Evolutionary conservation across 2,113 vertebrate species (phyloP), one percentile per base, ranked within the genome.

Genomic region (Marmota monax): DNA sequence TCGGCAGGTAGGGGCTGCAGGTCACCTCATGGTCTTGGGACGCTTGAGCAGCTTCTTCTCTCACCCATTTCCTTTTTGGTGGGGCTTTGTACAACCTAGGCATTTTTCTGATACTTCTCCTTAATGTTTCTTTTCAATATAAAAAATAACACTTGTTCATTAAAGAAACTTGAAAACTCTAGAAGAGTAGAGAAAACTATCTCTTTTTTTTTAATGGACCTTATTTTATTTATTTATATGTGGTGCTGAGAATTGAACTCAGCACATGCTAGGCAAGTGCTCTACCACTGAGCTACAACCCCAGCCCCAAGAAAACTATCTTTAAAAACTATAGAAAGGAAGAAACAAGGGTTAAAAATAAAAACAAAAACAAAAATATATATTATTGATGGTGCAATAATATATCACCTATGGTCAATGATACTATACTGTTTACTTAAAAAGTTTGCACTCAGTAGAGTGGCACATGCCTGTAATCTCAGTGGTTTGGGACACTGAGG

Each of bases 1-100:
- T 99, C 99, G 69, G 99, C 99, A 99, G 99, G 99, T 99, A 98
- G 96, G 79, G 3, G 3, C 37, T 18, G 4, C 53, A 9, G 23
- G 29, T n/a, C 3, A 23, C 39, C 37, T 80, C 0, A 11, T 5
- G 2, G 34, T 23, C 48, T 32, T 7, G 20, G 14, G 45, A 39
- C 27, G 4, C 7, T n/a, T 1, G 7, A 13, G 13, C 1, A 0
- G 17, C 42, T 12, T 39, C 22, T 82, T 34, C 39, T 45, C 53
- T 42, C 6, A 7, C 18, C 22, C 8, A 2, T 7, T 34, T 84
- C 37, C 27, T 77, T 76, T 53, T 17, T 18, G 5, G n/a, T 23
- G 27, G 45, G 7, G 3, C 77, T 58, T 61, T 67, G 65, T 61
- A 69, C 56, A 58, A 12, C 13, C 72, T 25, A n/a, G 22, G 8